These are phyloP conservation scores for Falco rusticolus DNA, from an alignment of 2,797 vertebrate species.

Conservation along the genomic window DNA sequence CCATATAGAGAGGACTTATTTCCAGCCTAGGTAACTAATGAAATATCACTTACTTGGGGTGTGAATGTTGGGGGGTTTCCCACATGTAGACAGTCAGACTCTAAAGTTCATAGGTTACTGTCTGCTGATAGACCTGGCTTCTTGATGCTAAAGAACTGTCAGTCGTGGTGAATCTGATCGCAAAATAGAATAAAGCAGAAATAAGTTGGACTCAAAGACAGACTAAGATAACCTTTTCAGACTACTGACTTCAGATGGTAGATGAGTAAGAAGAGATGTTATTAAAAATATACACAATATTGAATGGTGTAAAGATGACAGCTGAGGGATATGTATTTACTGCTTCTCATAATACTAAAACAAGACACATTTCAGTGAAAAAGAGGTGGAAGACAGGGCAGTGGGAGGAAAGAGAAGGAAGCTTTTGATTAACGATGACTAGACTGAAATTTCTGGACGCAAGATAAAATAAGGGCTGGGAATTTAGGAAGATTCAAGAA, in stretches of 20 bases:
- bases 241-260: background rate
- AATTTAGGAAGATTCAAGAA: background rate
- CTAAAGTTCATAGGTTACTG: background rate
- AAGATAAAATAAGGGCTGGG: background rate
- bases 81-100: background rate
- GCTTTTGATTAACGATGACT: background rate
- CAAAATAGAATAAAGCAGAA: background rate
- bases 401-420: background rate
- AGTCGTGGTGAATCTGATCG: background rate
- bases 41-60: background rate
- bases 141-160: background rate
- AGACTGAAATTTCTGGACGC: background rate
- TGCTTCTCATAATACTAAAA: background rate
- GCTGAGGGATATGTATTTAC: background rate
- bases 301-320: background rate
- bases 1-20: background rate
- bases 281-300: background rate
- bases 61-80: background rate
- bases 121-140: background rate
- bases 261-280: background rate
- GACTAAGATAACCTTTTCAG: background rate
- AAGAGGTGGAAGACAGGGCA: background rate
- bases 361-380: background rate
- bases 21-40: background rate
- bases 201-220: background rate